A percentile compares a stretch with the other conserved stretches of the same genome.
These are phyloP conservation scores for Glyphotaelius pellucidus DNA, from an alignment of 2,888 invertebrate genomes.

Conservation along the genomic window DNA sequence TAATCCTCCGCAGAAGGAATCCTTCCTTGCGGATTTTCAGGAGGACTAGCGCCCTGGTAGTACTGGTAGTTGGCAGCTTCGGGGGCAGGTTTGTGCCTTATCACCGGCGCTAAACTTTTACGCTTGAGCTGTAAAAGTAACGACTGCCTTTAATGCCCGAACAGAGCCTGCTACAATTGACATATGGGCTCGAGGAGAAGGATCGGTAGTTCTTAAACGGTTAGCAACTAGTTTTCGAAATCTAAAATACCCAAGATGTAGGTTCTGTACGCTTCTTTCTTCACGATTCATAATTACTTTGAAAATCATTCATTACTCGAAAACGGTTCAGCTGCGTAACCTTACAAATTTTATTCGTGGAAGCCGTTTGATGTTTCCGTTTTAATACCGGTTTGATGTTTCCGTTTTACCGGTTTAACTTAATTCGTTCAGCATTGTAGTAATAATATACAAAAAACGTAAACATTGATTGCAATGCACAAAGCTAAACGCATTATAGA, in stretches of 20 bases:
- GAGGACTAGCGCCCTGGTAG: neutral
- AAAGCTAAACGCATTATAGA: neutral
- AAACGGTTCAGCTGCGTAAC: neutral
- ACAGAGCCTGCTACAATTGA: slow-evolving; percentile 62
- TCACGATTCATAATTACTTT: neutral
- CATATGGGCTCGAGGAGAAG: slow-evolving; percentile 52
- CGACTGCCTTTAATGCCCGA: slow-evolving; percentile 60
- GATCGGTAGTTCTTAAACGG: slow-evolving; percentile 44
- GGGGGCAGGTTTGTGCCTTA: slow-evolving; percentile 61
- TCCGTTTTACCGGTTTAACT: neutral
- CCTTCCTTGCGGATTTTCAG: neutral
- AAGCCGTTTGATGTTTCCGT: neutral
- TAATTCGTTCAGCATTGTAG: neutral
- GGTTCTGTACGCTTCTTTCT: neutral
- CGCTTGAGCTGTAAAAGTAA: slow-evolving; percentile 63
- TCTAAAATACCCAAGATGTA: neutral
- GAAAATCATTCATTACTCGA: too few species aligned
- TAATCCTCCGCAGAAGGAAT: neutral
- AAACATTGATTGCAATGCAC: too few species aligned
- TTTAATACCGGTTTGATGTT: too few species aligned
- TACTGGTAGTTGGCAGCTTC: neutral
- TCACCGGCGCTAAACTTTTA: slow-evolving; percentile 63
- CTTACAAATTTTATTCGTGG: neutral
- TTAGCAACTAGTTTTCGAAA: neutral
- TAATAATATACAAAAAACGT: too few species aligned